Evolutionary conservation across 2,888 invertebrate species (phyloP), one percentile per base, ranked within the genome.

Genomic region (Hybos culiciformis): DNA sequence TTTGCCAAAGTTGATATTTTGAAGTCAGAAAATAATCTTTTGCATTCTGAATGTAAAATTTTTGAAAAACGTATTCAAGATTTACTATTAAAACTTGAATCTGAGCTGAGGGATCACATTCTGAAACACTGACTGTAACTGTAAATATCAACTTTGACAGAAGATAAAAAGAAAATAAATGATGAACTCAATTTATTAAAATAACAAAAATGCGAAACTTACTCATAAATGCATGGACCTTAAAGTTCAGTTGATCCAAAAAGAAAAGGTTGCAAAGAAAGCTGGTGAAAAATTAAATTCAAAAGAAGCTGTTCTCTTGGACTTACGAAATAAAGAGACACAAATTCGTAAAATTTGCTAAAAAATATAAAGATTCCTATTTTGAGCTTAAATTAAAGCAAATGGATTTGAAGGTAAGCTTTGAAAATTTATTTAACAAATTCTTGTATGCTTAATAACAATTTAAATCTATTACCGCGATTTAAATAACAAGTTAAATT

Each of bases 331-430:
- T 54, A 80, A 80, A 53, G 80, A 80, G 61, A 66, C 76, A 50
- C 79, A 82, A 60, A 79, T 87, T 31, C 76, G 86, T 52, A 90
- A 86, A 61, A 87, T 94, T n/a, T 51, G 94, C 92, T 6, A 85
- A 90, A 56, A 90, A 90, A 56, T 94, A 93, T 61, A 93, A 92
- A 63, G 80, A 77, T 9, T 84, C 83, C 52, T 88, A 75, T 59
- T 83, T 84, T 58, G 87, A 87, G 52, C 69, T 84, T 15, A 70
- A 0, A 82, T 80, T 59, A 72, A 75, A 17, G 78, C 80, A 50
- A 76, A 76, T 53, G 74, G 75, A 37, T 41, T 21, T 42, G 77
- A 73, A 53, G 73, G 75, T 50, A 64, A 65, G n/a, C n/a, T n/a
- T n/a, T n/a, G n/a, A n/a, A n/a, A n/a, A n/a, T n/a, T n/a, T n/a